A percentile compares a stretch with the other conserved stretches of the same genome.
These are phyloP conservation scores for Saccostrea cuccullata DNA, from an alignment of 1,140 invertebrate genomes.

Conservation along the genomic window DNA sequence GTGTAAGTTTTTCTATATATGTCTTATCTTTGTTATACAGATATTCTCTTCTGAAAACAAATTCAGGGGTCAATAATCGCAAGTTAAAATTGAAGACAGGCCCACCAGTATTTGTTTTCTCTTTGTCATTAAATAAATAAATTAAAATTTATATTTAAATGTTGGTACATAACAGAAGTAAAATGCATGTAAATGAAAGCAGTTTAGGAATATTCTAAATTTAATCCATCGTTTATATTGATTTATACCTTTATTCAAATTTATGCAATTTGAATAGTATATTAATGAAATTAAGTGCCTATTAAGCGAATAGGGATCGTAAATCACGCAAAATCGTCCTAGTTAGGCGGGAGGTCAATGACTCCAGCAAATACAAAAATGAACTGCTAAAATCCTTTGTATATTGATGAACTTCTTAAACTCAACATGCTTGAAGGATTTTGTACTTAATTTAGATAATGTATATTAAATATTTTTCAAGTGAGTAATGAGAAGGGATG, in stretches of 20 bases:
- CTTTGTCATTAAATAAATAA: no score
- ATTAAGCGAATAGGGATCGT: neutral
- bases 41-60: no score
- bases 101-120: no score
- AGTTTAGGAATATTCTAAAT: neutral
- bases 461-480: no score
- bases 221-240: neutral
- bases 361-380: neutral
- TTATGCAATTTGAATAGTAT: neutral
- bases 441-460: no score
- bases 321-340: neutral
- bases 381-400: neutral
- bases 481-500: no score
- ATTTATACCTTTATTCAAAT: neutral
- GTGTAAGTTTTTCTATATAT: no score
- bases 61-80: no score
- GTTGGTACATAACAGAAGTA: neutral
- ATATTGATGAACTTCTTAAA: neutral
- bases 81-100: no score
- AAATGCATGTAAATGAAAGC: neutral
- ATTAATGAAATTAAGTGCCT: neutral
- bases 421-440: no score
- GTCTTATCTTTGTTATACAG: no score
- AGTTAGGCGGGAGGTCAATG: neutral
- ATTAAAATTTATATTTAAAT: neutral